Conservation (phyloP, 92 coral and sea anemone species). For the Heliopora coerulea region DNA sequence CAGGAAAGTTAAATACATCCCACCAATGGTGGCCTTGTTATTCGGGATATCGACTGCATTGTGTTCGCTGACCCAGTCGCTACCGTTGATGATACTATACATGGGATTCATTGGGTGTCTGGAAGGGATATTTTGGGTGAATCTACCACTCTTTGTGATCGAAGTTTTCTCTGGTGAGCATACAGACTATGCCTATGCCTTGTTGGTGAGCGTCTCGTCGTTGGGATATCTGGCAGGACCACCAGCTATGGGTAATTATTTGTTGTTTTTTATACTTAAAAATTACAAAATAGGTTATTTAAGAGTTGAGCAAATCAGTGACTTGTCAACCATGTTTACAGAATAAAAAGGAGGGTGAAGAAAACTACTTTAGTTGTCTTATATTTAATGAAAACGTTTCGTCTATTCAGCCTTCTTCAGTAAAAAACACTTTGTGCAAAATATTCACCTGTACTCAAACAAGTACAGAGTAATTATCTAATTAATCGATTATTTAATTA, state of each 20-base stretch:
- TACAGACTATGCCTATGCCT: slow-evolving; percentile 4
- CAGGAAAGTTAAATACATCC: not conserved
- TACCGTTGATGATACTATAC: slow-evolving; percentile 17
- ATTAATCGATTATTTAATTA: too few relatives aligned
- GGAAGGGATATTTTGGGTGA: slow-evolving; percentile 24
- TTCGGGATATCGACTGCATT: slow-evolving; percentile 11
- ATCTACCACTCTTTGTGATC: not conserved
- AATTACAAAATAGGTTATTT: too few relatives aligned
- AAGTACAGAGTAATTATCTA: too few relatives aligned
- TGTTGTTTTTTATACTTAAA: too few relatives aligned
- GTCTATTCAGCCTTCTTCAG: too few relatives aligned
- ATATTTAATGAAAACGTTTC: too few relatives aligned
- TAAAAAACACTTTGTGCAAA: too few relatives aligned
- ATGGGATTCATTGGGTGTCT: slow-evolving; percentile 26
- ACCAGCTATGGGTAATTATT: slow-evolving; percentile 22
- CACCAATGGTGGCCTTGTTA: not conserved
- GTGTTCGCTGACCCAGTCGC: slow-evolving; percentile 14
- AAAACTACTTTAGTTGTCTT: too few relatives aligned
- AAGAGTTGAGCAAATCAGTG: too few relatives aligned
- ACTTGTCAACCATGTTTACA: too few relatives aligned
- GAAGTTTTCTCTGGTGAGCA: slow-evolving; percentile 4
- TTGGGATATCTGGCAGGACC: slow-evolving; percentile 22
- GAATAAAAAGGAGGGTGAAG: too few relatives aligned
- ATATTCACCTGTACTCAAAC: too few relatives aligned
- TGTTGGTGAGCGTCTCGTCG: not conserved